A percentile compares a stretch with the other conserved stretches of the same genome.
Evolutionary conservation across 2,888 invertebrate genomes (phyloP).

Genomic region (Mycogona germanica): DNA sequence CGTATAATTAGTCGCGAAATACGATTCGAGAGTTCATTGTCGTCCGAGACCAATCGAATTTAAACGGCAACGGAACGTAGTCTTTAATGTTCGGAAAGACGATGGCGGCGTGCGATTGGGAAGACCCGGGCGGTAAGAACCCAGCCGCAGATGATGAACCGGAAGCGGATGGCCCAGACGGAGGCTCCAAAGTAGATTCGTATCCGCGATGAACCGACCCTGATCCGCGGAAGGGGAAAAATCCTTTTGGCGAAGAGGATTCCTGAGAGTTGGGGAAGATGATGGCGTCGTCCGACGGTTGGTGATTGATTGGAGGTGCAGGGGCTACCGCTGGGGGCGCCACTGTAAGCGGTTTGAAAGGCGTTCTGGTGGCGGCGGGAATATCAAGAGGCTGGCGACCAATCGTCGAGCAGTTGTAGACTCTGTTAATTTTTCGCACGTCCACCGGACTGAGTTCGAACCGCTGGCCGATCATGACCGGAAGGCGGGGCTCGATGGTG

Average conservation of each 20-base stretch:
- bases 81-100: neutral
- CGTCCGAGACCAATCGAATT: neutral
- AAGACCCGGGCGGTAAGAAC: neutral
- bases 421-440: neutral
- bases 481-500: neutral
- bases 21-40: neutral
- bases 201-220: too few species aligned
- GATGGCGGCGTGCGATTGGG: neutral
- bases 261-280: neutral
- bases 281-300: neutral
- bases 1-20: neutral
- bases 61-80: neutral
- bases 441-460: neutral
- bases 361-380: neutral
- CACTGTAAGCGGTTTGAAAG: too few species aligned
- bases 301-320: neutral
- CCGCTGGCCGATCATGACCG: slow-evolving; percentile 3
- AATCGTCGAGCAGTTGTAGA: slow-evolving; percentile 1
- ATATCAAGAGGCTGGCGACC: too few species aligned
- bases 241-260: neutral
- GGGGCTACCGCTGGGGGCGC: too few species aligned
- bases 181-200: too few species aligned
- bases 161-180: too few species aligned
- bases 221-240: too few species aligned
- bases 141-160: too few species aligned